Percentiles rank a stretch among this genome's conserved stretches.
phyloP scores from a whole-genome alignment of 2,113 vertebrate species.

The Gulo gulo region DNA sequence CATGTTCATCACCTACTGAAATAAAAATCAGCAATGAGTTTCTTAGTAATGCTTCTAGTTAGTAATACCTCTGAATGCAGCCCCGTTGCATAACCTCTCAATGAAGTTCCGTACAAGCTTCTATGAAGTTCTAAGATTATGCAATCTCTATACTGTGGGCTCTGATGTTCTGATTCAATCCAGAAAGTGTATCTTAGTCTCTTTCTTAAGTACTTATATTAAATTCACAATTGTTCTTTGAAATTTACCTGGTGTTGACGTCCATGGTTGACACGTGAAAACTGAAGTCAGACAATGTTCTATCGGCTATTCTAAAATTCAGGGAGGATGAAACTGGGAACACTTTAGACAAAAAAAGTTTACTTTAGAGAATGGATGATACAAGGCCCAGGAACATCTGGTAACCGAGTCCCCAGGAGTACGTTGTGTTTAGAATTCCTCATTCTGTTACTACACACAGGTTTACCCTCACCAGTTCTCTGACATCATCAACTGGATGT shows the following conservation, averaged over 20 bases:
- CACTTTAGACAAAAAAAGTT: not conserved
- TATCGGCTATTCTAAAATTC: not conserved
- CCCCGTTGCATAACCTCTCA: not conserved
- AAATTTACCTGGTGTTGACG: not conserved
- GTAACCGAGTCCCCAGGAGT: not conserved
- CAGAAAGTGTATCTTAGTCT: not conserved
- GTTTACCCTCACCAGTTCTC: not conserved
- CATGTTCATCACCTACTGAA: not conserved
- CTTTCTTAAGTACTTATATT: not conserved
- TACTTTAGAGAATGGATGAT: not conserved
- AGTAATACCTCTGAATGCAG: not conserved
- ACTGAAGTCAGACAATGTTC: not conserved
- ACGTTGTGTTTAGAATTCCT: not conserved
- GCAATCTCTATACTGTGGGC: not conserved
- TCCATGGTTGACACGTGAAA: not conserved
- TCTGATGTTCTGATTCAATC: not conserved
- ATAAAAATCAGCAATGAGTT: not conserved
- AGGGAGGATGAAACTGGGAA: not conserved
- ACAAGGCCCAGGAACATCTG: not conserved
- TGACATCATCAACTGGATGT: not conserved
- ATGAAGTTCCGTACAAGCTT: not conserved
- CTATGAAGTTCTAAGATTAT: not conserved
- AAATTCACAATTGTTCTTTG: not conserved
- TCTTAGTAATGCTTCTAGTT: not conserved
- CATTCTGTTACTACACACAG: not conserved